Base-by-base conservation (phyloP, 2,888 invertebrate genomes). In the Drosophila pseudotakahashii region DNA sequence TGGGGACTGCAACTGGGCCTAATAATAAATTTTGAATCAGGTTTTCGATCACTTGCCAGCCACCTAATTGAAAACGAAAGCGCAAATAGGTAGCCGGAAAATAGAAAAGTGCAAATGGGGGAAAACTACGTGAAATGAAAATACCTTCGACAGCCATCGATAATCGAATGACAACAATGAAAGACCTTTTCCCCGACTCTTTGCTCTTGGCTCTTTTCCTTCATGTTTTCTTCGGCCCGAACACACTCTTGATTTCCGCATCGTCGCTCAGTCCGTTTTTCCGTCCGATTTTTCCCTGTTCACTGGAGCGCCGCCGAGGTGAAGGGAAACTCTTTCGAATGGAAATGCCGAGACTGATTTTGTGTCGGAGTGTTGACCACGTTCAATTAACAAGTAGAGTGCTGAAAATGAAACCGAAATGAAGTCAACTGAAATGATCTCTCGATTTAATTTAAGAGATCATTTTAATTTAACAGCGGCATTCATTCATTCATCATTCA, bases 51-150 rank as follows among this genome's bases (percentile, higher is more conserved):
- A 39, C 44, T 75, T 51, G 64, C 75, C 58, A 16, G 34, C 51
- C 61, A 63, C 73, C 73, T 77, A 77, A 86, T 83, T 86, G 84
- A 86, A 86, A 86, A 83, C 75, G 88, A 86, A 86, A 86, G 86
- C 83, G 81, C 79, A 79, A 70, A 54, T 34, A 44, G 52, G 59
- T 54, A 53, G 63, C 62, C 57, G 36, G 57, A 34, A 71, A 57
- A 55, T 54, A 59, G 57, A 75, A 80, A 80, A 77, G 59, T 47
- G 47, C 30, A 64, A 64, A 47, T 47, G 48, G 60, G 39, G 42
- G 44, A 42, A 44, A 50, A 50, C 19, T 44, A 47, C 34, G 39
- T 64, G 53, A 68, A 77, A 64, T 81, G 70, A 77, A 79, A 82
- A 80, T 71, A 71, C 53, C 70, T 32, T 58, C 60, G 48, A 54